Percentiles rank a stretch among this genome's conserved stretches.
Evolutionary conservation across 2,888 invertebrate species (phyloP).

Genomic region (Erynnis tages): DNA sequence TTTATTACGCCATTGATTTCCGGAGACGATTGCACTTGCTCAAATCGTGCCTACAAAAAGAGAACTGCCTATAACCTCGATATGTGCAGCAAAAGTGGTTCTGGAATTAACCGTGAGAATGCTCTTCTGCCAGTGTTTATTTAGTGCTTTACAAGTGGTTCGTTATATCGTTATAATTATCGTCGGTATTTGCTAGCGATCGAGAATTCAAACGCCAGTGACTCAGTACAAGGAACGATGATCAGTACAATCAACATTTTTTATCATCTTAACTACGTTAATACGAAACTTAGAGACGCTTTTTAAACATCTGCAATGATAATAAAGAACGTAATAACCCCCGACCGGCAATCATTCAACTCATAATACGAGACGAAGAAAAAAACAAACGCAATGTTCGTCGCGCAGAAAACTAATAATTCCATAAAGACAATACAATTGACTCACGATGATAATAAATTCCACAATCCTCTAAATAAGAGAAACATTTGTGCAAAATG

Average conservation of each 20-base stretch:
- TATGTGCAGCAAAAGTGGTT: constrained; percentile 30
- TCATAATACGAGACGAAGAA: constrained; percentile 25
- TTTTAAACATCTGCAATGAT: background rate
- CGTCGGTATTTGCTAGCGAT: too few relatives aligned
- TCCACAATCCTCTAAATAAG: constrained; percentile 54
- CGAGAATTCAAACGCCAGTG: too few relatives aligned
- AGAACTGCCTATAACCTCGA: constrained; percentile 28
- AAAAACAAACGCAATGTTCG: constrained; percentile 31
- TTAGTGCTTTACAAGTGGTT: constrained; percentile 1
- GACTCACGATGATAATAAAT: constrained; percentile 41
- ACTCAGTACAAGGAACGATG: too few relatives aligned
- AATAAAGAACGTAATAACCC: constrained; percentile 8
- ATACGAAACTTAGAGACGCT: too few relatives aligned
- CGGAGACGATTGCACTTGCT: constrained; percentile 50
- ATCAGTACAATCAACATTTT: too few relatives aligned
- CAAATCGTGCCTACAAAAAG: constrained; percentile 18
- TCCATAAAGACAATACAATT: constrained; percentile 41
- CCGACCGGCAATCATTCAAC: constrained; percentile 8
- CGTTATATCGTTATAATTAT: background rate
- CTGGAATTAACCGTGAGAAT: constrained; percentile 26
- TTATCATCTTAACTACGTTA: too few relatives aligned
- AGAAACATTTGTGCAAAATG: constrained; percentile 65
- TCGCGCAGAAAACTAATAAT: constrained; percentile 38
- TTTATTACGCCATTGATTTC: constrained; percentile 77
- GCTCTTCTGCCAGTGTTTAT: constrained; percentile 8